Evolutionary conservation across 1,140 invertebrate species (phyloP), one percentile per base, ranked within the genome.

Genomic region (Lepidotrigona ventralis): DNA sequence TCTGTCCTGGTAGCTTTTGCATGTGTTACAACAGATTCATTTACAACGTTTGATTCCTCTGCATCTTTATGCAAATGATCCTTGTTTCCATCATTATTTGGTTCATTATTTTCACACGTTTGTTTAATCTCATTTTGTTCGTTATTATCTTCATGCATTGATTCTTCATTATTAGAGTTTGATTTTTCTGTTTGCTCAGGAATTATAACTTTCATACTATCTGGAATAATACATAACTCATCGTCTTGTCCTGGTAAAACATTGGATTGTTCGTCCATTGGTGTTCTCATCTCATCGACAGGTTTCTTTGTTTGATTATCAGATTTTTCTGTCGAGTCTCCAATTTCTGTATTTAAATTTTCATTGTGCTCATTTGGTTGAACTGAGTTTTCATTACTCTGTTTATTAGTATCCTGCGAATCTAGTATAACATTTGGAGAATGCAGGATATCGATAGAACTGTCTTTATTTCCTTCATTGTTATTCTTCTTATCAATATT

Each of bases 191-290:
- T 68, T 74, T 88, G 85, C 54, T 73, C 81, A 60, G 90, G 89
- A 53, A 90, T 82, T 79, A 92, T 88, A 26, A 91, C 86, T 87
- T 93, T 94, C 92, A 93, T 94, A 58, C 89, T 93, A 66, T 94
- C 93, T 29, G 93, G 93, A 53, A 94, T 93, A 39, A 94, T 94
- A 73, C 94, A 94, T 2, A 94, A 83, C 53, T 94, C 93, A 63
- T 94, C 92, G 75, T 94, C 93, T 82, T 94, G 93, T 15, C 93
- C 93, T 23, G 93, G 93, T 46, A 93, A 88, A 33, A 94, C 89
- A 33, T 86, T 74, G 19, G 91, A 86, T 23, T 91, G 88, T 14
- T 88, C 83, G 71, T 86, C 88, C 72, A 88, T 77, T 17, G 81
- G 39, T 78, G 85, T 83, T 46, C n/a, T n/a, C n/a, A 86, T 56